phyloP scores from a whole-genome alignment of 1,140 invertebrate species.

The Neodiprion virginianus region DNA sequence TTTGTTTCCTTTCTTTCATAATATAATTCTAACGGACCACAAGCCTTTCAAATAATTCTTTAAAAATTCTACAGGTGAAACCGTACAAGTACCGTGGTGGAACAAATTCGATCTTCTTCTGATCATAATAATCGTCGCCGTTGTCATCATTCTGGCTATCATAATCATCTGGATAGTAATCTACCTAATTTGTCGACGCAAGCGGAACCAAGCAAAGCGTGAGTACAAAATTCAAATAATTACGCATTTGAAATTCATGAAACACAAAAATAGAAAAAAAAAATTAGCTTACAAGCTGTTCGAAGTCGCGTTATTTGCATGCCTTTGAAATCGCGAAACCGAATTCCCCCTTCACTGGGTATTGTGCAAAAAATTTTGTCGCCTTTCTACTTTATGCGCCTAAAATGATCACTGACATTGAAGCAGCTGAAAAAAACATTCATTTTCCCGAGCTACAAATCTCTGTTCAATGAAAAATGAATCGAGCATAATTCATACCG shows the following conservation, averaged over 20 bases:
- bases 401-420: neutral
- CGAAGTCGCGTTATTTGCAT: neutral
- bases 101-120: slow-evolving; percentile 76
- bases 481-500: too few relatives aligned
- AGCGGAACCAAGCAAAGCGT: slow-evolving; percentile 86
- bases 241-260: neutral
- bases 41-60: slow-evolving; percentile 22
- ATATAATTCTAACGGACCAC: slow-evolving; percentile 22
- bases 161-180: slow-evolving; percentile 84
- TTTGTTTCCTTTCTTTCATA: slow-evolving; percentile 18
- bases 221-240: slow-evolving; percentile 62
- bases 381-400: too few relatives aligned
- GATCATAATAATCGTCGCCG: slow-evolving; percentile 76
- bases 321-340: too few relatives aligned
- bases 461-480: too few relatives aligned
- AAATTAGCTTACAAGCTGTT: slow-evolving; percentile 4
- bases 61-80: slow-evolving; percentile 60
- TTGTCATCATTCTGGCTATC: slow-evolving; percentile 78
- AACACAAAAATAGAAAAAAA: slow-evolving; percentile 9
- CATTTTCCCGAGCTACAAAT: too few relatives aligned
- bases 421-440: neutral
- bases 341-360: too few relatives aligned
- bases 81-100: slow-evolving; percentile 72
- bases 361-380: neutral
- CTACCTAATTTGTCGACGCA: slow-evolving; percentile 80